These are phyloP conservation scores for Watsonalla binaria DNA, from an alignment of 2,888 invertebrate genomes.

Conservation along the genomic window DNA sequence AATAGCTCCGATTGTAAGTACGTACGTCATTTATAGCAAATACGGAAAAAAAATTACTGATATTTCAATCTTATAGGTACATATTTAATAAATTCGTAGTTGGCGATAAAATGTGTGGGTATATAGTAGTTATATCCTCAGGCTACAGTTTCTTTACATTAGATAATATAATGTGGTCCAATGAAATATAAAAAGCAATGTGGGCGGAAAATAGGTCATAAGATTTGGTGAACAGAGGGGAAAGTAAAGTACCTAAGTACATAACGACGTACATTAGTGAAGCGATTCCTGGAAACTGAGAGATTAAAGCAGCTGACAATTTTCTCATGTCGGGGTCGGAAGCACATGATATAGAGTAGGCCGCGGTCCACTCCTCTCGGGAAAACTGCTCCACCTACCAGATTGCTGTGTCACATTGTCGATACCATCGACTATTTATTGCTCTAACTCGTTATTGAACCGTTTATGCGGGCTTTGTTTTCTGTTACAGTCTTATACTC, in stretches of 20 bases:
- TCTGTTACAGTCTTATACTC: neutral
- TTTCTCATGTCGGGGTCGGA: conserved; percentile 17
- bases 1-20: no score
- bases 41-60: no score
- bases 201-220: neutral
- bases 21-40: no score
- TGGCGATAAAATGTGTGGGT: no score
- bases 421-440: neutral
- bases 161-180: no score
- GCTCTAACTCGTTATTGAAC: neutral
- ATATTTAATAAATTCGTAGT: no score
- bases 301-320: conserved; percentile 22
- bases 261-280: conserved; percentile 13
- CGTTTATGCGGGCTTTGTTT: neutral
- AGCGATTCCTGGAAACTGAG: conserved; percentile 7
- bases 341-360: conserved; percentile 10
- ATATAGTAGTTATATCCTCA: no score
- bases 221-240: neutral
- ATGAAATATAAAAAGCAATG: no score
- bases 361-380: conserved; percentile 11
- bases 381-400: neutral
- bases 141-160: no score
- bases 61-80: no score
- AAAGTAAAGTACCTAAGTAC: conserved; percentile 5
- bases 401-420: neutral